phyloP scores from a whole-genome alignment of 1,140 invertebrate species.

The Pollicipes pollicipes region DNA sequence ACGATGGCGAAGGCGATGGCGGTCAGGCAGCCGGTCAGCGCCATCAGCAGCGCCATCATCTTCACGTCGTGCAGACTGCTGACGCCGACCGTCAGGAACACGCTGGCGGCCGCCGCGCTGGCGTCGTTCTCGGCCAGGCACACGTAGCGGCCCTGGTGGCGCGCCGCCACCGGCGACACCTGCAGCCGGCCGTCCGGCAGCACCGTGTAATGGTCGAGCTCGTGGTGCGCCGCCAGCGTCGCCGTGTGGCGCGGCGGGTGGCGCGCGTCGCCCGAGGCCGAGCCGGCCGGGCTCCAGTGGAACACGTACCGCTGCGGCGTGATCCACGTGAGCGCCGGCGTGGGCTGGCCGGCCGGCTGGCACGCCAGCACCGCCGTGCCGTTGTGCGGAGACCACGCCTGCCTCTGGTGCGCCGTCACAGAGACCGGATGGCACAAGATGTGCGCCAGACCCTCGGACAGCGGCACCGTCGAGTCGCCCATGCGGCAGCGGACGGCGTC shows the following conservation, averaged over 20 bases:
- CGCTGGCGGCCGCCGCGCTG: background rate
- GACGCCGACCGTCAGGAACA: slow-evolving; percentile 6
- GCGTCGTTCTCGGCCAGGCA: background rate
- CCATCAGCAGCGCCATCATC: slow-evolving; percentile 4
- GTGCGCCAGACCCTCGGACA: slow-evolving; percentile 9
- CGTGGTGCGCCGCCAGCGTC: background rate
- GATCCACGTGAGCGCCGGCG: slow-evolving; percentile 66
- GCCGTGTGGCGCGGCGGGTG: slow-evolving; percentile 4
- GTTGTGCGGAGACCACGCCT: background rate
- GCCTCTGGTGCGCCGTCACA: background rate
- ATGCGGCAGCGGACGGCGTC: slow-evolving; percentile 18
- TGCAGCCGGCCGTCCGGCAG: slow-evolving; percentile 12
- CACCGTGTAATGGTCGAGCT: background rate
- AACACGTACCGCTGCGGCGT: slow-evolving; percentile 44
- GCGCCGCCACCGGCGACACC: slow-evolving; percentile 8
- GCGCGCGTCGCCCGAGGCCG: background rate
- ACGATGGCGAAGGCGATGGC: background rate
- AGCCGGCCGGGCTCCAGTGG: slow-evolving; percentile 47
- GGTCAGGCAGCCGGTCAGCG: background rate
- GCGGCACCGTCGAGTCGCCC: slow-evolving; percentile 15
- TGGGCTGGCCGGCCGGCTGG: slow-evolving; percentile 51
- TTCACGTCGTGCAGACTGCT: slow-evolving; percentile 3
- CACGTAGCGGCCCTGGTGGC: slow-evolving; percentile 8
- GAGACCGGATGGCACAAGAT: background rate
- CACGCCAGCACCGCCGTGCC: slow-evolving; percentile 52